Evolutionary conservation across 2,797 vertebrate species (phyloP), one percentile per base, ranked within the genome.

Genomic region (Argentina silus): DNA sequence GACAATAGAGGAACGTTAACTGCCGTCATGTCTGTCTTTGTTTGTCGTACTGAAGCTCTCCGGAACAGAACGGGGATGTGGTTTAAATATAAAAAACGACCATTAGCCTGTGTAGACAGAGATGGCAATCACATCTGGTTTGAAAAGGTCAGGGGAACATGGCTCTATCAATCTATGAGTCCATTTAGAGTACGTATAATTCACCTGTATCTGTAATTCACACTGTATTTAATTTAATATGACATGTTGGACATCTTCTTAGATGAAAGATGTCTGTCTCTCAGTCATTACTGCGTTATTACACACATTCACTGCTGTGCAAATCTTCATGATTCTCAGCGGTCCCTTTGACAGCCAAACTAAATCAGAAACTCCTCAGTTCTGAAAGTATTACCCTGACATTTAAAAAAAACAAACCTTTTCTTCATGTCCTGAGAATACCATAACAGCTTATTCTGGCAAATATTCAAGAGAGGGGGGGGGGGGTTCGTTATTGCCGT

Each of bases 1-100:
- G 92, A 94, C 91, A 93, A 93, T 93, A 87, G 27, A 36, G 91
- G 75, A 79, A 92, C 89, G 87, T 93, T 91, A 78, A 76, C 72
- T 73, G 70, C 62, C 75, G 50, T 51, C 65, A 60, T 11, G 23
- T 36, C 47, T 48, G 47, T 48, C 47, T 8, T 1, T 48, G 27
- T 8, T 1, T 48, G 27, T 36, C 27, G 4, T 36, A 36, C 27
- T 36, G 27, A 36, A 36, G 4, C 27, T 2, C 27, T 36, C 27
- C 4, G 27, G 4, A 36, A 36, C 27, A 36, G 27, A 36, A 36
- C 4, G 4, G 4, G 1, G 4, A 36, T 36, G 27, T 36, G 27
- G 27, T 36, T 36, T 36, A 36, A 36, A 36, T 36, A 36, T 36
- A 36, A 36, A 36, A 36, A 36, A 1, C 27, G 4, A 36, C 27